These are phyloP conservation scores for Leptinotarsa lineolata DNA, from an alignment of 1,140 invertebrate species.

Conservation along the genomic window DNA sequence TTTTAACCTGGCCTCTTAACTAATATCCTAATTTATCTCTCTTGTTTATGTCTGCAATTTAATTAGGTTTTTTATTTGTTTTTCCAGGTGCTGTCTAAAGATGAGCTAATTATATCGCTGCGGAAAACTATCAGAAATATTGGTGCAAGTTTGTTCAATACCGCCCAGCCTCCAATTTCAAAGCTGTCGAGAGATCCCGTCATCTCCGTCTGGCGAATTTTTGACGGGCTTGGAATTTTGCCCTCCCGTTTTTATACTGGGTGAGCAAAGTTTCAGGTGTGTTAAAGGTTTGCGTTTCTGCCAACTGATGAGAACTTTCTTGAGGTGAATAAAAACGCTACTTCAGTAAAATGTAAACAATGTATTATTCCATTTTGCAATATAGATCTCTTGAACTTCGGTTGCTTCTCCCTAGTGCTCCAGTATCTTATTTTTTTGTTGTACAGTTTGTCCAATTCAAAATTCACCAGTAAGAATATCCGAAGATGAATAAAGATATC, in stretches of 20 bases:
- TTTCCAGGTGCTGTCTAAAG: slow-evolving; percentile 18
- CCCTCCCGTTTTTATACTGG: slow-evolving; percentile 50
- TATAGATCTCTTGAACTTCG: no score
- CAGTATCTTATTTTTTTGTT: no score
- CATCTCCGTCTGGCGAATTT: slow-evolving; percentile 15
- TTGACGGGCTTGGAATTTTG: slow-evolving; percentile 55
- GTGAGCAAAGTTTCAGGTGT: slow-evolving; percentile 58
- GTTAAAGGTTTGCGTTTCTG: slow-evolving; percentile 37
- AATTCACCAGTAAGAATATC: no score
- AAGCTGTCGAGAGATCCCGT: background rate
- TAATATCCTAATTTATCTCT: background rate
- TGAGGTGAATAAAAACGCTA: background rate
- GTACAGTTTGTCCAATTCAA: no score
- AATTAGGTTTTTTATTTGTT: slow-evolving; percentile 26
- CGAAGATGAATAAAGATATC: no score
- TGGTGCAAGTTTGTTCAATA: background rate
- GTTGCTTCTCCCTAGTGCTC: no score
- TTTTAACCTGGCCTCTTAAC: no score
- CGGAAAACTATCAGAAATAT: background rate
- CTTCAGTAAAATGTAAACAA: no score
- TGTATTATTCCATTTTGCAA: no score
- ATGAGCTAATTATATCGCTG: background rate
- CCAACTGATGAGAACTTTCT: background rate
- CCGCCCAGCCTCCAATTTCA: background rate
- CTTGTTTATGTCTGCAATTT: slow-evolving; percentile 8